Conservation (phyloP, 2,113 vertebrate genomes). For the Arvicanthis niloticus region DNA sequence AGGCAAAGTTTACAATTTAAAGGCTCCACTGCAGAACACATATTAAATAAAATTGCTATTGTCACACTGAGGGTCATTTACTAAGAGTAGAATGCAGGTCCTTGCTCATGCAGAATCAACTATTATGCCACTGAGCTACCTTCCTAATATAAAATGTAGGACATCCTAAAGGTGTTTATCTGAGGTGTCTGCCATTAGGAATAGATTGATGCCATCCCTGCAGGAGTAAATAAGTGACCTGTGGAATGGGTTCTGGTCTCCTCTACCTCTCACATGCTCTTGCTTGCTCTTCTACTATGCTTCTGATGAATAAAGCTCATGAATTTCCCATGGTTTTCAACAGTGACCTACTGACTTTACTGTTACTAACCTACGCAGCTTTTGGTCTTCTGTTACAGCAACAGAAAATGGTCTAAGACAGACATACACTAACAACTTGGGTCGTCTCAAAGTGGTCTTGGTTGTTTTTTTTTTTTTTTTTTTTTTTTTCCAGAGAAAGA, state of each 20-base stretch:
- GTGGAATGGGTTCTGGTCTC: too few species aligned
- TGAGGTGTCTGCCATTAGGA: too few species aligned
- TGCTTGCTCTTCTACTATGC: too few species aligned
- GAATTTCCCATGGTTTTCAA: neutral
- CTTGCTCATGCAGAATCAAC: neutral
- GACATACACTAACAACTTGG: neutral
- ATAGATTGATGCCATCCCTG: neutral
- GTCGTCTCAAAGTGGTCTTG: conserved; percentile 35
- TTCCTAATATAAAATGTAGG: neutral
- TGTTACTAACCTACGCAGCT: neutral
- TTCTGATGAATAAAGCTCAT: neutral
- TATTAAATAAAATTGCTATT: neutral
- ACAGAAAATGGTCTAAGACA: neutral
- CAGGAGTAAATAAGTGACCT: neutral
- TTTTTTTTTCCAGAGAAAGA: neutral
- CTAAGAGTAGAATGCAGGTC: neutral
- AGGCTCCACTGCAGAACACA: neutral
- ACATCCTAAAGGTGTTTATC: neutral
- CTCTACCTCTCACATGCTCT: neutral
- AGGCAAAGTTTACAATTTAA: neutral
- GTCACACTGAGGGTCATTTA: neutral
- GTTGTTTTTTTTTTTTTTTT: neutral
- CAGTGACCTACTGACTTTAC: neutral
- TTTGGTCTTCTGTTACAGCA: neutral
- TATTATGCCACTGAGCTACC: neutral